phyloP scores from a whole-genome alignment of 2,113 vertebrate genomes.

The Hyla sarda region DNA sequence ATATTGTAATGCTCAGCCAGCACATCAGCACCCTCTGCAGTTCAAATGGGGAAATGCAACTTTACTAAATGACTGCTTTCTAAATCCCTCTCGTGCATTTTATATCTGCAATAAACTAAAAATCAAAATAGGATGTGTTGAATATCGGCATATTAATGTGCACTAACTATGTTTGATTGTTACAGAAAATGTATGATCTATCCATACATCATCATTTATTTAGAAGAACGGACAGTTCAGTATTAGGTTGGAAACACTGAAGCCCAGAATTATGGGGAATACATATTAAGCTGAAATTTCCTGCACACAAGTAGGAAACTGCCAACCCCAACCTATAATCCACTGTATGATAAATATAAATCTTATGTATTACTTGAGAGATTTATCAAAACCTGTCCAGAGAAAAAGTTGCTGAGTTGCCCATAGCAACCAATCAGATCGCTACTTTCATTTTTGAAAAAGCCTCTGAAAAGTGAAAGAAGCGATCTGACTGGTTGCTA shows the following conservation, averaged over 20 bases:
- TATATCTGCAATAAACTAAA: neutral
- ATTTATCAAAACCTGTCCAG: too few species aligned
- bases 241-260: neutral
- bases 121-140: neutral
- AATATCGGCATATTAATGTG: neutral
- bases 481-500: too few species aligned
- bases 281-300: neutral
- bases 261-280: neutral
- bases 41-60: neutral
- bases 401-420: too few species aligned
- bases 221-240: neutral
- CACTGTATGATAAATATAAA: neutral
- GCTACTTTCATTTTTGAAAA: too few species aligned
- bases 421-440: too few species aligned
- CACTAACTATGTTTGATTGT: neutral
- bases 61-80: neutral
- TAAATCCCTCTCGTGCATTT: neutral
- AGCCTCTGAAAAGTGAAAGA: too few species aligned
- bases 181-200: neutral
- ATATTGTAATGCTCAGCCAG: neutral
- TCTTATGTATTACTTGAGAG: too few species aligned
- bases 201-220: too few species aligned
- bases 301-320: neutral
- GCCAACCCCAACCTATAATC: neutral
- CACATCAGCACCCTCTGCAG: constrained; percentile 54